Percentiles rank a stretch among this genome's conserved stretches.
These are phyloP conservation scores for Zelleria hepariella DNA, from an alignment of 2,888 invertebrate species.

Conservation along the genomic window DNA sequence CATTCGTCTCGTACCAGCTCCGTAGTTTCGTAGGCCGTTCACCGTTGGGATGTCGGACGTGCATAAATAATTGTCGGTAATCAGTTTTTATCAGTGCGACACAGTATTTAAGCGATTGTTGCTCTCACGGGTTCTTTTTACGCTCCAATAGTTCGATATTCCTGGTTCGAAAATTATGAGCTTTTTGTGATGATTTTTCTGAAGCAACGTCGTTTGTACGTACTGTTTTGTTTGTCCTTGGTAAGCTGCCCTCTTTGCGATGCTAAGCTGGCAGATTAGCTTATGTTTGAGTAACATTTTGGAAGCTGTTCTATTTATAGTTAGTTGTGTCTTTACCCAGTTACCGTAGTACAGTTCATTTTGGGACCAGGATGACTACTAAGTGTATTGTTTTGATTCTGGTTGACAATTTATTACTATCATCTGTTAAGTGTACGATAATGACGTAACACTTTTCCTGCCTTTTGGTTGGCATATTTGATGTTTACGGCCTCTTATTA, in stretches of 20 bases:
- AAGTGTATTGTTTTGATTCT: no score
- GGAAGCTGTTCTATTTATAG: no score
- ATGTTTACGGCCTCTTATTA: background rate
- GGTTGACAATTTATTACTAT: background rate
- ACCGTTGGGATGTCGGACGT: constrained; percentile 32
- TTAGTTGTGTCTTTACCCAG: no score
- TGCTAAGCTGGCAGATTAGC: no score
- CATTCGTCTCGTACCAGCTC: background rate
- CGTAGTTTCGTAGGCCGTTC: constrained; percentile 9
- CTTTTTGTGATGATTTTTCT: background rate
- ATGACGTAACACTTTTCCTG: background rate
- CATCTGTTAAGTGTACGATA: background rate
- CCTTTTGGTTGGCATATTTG: background rate
- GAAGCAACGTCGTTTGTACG: background rate
- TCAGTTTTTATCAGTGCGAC: constrained; percentile 47
- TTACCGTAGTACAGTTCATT: no score
- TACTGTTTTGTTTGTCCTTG: background rate
- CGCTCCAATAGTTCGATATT: background rate
- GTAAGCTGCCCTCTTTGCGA: no score
- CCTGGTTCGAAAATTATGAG: background rate
- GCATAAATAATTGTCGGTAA: constrained; percentile 59
- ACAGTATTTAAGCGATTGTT: constrained; percentile 53
- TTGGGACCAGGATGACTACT: no score
- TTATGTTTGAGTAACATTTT: no score
- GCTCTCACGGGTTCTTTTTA: constrained; percentile 22